Evolutionary conservation across 2,113 vertebrate species (phyloP), one percentile per base, ranked within the genome.

Genomic region (Xiphophorus hellerii): DNA sequence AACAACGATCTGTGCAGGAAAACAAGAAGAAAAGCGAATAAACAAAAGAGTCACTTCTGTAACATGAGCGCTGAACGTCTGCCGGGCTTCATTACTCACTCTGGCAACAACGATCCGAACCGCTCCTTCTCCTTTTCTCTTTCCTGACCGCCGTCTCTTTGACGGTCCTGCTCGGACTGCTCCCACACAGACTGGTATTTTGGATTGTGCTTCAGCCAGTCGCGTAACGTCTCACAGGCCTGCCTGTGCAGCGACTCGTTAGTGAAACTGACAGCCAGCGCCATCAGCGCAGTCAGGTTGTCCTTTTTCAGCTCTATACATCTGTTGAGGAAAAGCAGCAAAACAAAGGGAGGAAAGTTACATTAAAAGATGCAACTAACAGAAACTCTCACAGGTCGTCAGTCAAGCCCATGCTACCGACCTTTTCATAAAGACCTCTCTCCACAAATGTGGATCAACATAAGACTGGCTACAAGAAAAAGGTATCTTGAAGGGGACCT

Each of bases 201-300:
- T 0, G 96, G 96, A 5, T 97, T 97, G 88, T 97, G 95, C 77
- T 92, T 95, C 20, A 99, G 90, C 98, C 98, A 99, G 83, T 99
- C 97, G 0, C 96, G 93, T 14, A 99, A 94, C 1, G 97, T 97
- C 88, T 99, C 96, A 30, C 98, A 99, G 0, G 98, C 98, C 90
- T 99, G 98, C 82, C 97, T 96, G 94, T 99, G 98, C 86, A 99
- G 89, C 5, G 98, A 98, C 77, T 99, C 98, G 0, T 99, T 99
- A 67, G 98, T 99, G 89, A 99, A 99, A 86, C 98, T 99, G 71
- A 99, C 98, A 0, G 98, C 97, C 82, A 99, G 82, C 0, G 98
- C 96, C 98, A 99, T 99, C 63, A 99, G 95, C 0, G 97, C 97
- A 0, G 95, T 97, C 84, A 97, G 93, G 90, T 99, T 99, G 87